Base-by-base conservation (phyloP, 2,888 invertebrate species). In the Oscheius sp. region DNA sequence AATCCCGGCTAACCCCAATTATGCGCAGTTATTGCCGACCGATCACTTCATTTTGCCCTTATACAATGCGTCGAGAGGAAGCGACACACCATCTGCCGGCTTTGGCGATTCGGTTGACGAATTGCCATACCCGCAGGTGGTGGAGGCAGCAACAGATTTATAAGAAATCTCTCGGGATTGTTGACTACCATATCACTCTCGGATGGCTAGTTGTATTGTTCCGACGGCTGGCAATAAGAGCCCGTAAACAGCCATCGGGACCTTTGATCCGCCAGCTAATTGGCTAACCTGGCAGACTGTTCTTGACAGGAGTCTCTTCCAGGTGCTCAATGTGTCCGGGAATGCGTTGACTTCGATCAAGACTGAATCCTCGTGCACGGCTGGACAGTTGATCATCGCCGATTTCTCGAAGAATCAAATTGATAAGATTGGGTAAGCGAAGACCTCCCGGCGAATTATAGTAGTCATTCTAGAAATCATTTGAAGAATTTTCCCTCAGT, bases 291-390 rank as follows among this genome's bases (percentile, higher is more conserved):
- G 20, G 29, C n/a, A 2, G 31, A 12, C 33, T 17, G 12, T 66
- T n/a, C n/a, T n/a, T n/a, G n/a, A n/a, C n/a, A n/a, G n/a, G n/a
- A n/a, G n/a, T n/a, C n/a, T n/a, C n/a, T 55, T 81, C 69, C 73
- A 84, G 84, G 83, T 84, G 15, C 72, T 84, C 20, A 82, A 83
- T 61, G 70, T 82, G 17, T 82, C 83, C 0, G 55, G 70, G 10
- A 84, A 84, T 55, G 64, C 50, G 6, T 55, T 84, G 25, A 63
- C 72, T 37, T 66, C 72, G 2, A 63, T 79, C 10, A 65, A 69
- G 37, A 37, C 72, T 5, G 74, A 74, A 2, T 48, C 71, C 31
- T 39, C 69, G 15, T 85, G 85, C 65, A 33, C 69, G 29, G 76
- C 83, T 25, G 72, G 71, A 52, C 80, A 83, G 37, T 71, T 85